Evolutionary conservation across 2,797 vertebrate species (phyloP).

Genomic region (Platalea minor): DNA sequence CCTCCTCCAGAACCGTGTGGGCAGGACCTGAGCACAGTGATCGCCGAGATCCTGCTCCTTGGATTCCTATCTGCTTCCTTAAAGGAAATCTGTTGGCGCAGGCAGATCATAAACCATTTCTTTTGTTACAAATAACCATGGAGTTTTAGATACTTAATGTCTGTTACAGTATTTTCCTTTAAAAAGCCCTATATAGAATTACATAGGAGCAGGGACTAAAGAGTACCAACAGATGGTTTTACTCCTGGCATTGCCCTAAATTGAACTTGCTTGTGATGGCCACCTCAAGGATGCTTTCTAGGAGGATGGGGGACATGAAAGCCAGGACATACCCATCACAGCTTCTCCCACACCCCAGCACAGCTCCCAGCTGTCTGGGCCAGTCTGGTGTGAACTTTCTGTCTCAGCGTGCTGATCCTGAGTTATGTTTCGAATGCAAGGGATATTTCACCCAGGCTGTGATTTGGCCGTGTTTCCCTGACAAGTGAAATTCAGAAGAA

Average conservation of each 20-base stretch:
- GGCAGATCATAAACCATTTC: background rate
- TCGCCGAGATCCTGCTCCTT: background rate
- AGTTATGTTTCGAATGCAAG: background rate
- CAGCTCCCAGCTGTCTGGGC: background rate
- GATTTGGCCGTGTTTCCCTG: background rate
- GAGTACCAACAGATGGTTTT: background rate
- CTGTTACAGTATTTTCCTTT: background rate
- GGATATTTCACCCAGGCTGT: background rate
- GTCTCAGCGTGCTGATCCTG: background rate
- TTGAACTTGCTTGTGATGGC: background rate
- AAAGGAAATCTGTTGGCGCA: background rate
- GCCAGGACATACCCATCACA: background rate
- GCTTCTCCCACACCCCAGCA: background rate
- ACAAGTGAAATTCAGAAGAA: background rate
- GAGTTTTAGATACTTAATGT: background rate
- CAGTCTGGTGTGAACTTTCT: background rate
- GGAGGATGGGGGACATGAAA: background rate
- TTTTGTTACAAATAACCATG: background rate
- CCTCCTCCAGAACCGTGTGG: background rate
- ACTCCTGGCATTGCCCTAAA: background rate
- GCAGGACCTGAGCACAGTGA: background rate
- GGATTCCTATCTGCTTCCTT: background rate
- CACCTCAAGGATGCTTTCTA: background rate
- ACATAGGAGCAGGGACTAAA: background rate
- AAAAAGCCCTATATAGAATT: background rate